Evolutionary conservation across 2,888 invertebrate species (phyloP).

Genomic region (Calameuta filiformis): DNA sequence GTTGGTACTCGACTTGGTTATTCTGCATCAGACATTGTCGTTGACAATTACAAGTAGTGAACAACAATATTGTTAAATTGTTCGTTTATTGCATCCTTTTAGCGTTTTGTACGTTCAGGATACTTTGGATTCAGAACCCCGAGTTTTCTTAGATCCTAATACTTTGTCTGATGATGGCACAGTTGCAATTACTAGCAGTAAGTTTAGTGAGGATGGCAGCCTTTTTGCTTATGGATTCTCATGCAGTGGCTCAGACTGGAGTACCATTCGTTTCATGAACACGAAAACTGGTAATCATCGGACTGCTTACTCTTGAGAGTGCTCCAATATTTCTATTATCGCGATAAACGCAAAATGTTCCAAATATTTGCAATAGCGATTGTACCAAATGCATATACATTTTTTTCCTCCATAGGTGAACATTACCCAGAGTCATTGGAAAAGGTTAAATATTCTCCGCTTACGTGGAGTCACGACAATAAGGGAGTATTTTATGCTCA

Average conservation of each 20-base stretch:
- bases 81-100: slow-evolving; percentile 2
- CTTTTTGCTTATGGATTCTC: slow-evolving; percentile 93
- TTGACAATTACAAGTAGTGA: background rate
- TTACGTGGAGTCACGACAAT: slow-evolving; percentile 96
- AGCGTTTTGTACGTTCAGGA: slow-evolving; percentile 94
- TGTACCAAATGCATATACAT: background rate
- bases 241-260: slow-evolving; percentile 96
- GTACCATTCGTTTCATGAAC: slow-evolving; percentile 85
- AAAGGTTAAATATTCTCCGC: slow-evolving; percentile 90
- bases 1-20: slow-evolving; percentile 65
- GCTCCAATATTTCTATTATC: background rate
- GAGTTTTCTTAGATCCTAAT: slow-evolving; percentile 96
- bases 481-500: slow-evolving; percentile 93
- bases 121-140: slow-evolving; percentile 78
- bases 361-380: background rate
- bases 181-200: slow-evolving; percentile 78
- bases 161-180: slow-evolving; percentile 91
- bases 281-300: slow-evolving; percentile 73
- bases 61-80: background rate
- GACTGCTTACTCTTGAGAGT: background rate
- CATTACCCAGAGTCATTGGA: slow-evolving; percentile 90
- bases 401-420: slow-evolving; percentile 69
- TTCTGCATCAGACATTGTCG: slow-evolving; percentile 38
- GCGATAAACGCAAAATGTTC: background rate
- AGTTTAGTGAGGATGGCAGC: slow-evolving; percentile 91